Base-by-base conservation (phyloP, 2,888 invertebrate species). In the Pollenia griseotomentosa region DNA sequence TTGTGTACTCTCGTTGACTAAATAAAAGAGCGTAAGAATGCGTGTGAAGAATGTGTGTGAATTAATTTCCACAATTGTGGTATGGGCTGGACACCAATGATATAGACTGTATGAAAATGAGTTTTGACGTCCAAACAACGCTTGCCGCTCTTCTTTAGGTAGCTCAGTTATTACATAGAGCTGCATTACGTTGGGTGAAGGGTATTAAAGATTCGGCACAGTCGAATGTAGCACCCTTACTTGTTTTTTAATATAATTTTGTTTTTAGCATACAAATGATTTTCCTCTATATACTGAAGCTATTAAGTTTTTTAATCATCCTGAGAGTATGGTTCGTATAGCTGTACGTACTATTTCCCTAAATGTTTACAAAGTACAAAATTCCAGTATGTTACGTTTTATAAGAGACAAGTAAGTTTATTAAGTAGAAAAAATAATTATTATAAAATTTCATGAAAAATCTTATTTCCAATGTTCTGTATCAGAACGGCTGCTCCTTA, bases 281-380 rank as follows among this genome's bases (percentile, higher is more conserved):
- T 99, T 99, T 94, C 99, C 99, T 8, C 94, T 99, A 19, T 99
- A 99, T 93, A 99, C 99, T 3, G 99, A 99, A 94, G 99, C 99
- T 51, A 98, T 99, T 87, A 99, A 99, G 94, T 99, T 99, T 94
- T 99, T 99, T 94, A 99, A 99, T 93, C 99, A 99, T 94, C 96
- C 98, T 0, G 99, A 99, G 94, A 97, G 98, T 53, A 99, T 99
- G 99, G 99, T 99, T 51, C 95, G 99, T 68, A 99, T 99, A 90
- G 99, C 99, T 3, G 99, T 99, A 14, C 95, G 99, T 85, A 99
- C 99, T 12, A 95, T 99, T 88, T 99, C 99, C 0, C 95, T 99
- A 59, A 99, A 99, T 94, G 99, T 99, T 0, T 99, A 99, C 92
- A 95, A 96, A 94, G 99, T 99, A 51, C 97, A 98, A 91, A 99